Evolutionary conservation across 2,888 invertebrate genomes (phyloP).

Genomic region (Amphipyra berbera): DNA sequence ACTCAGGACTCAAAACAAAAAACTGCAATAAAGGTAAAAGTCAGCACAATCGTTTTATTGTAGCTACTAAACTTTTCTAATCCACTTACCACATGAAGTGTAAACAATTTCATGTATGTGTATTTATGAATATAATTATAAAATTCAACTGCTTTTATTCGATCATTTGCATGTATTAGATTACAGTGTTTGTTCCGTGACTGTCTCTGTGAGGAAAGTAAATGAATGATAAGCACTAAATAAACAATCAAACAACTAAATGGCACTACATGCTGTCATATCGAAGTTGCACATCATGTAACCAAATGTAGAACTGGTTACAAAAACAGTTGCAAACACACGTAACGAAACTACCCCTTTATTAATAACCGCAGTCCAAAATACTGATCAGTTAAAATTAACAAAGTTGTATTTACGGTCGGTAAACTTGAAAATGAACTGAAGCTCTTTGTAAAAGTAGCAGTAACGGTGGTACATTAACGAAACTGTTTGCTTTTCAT

Average conservation of each 20-base stretch:
- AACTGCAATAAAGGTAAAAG: slow-evolving; percentile 37
- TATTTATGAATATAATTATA: slow-evolving; percentile 45
- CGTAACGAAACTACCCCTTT: slow-evolving; percentile 9
- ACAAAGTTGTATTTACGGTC: slow-evolving; percentile 13
- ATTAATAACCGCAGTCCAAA: slow-evolving; percentile 28
- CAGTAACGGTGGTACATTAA: slow-evolving; percentile 5
- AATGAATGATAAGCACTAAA: slow-evolving; percentile 41
- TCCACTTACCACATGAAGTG: slow-evolving; percentile 53
- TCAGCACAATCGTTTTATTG: slow-evolving; percentile 20
- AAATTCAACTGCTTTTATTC: slow-evolving; percentile 20
- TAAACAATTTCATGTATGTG: slow-evolving; percentile 33
- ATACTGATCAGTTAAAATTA: slow-evolving; percentile 21
- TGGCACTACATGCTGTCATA: slow-evolving; percentile 15
- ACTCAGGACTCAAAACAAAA: slow-evolving; percentile 26
- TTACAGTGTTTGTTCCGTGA: slow-evolving; percentile 21
- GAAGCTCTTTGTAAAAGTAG: slow-evolving; percentile 4
- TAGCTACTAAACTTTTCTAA: slow-evolving; percentile 36
- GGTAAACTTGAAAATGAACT: slow-evolving; percentile 22
- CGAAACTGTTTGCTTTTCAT: slow-evolving; percentile 13
- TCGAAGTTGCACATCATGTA: slow-evolving; percentile 19
- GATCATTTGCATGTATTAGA: slow-evolving; percentile 41
- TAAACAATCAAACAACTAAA: slow-evolving; percentile 34
- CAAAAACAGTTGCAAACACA: slow-evolving; percentile 8
- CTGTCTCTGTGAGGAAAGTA: slow-evolving; percentile 26
- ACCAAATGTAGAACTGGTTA: slow-evolving; percentile 16